phyloP scores from a whole-genome alignment of 2,113 vertebrate species.

The Clinocottus analis region DNA sequence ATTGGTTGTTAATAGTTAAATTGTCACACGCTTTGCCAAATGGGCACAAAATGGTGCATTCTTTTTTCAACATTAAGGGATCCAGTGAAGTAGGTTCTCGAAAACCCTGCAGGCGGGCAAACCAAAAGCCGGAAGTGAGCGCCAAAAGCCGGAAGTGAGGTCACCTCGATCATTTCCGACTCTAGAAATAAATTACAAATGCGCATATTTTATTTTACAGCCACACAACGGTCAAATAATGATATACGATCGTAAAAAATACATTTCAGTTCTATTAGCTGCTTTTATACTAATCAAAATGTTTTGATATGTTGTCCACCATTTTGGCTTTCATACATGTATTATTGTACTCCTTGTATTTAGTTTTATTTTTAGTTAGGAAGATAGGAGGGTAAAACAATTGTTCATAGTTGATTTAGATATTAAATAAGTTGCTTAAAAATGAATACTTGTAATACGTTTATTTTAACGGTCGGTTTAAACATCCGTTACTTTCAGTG shows the following conservation, averaged over 20 bases:
- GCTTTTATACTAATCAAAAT: background rate
- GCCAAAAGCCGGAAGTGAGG: constrained; percentile 41
- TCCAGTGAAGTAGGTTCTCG: too few relatives aligned
- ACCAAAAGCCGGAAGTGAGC: constrained; percentile 20
- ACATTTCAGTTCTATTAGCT: accelerated
- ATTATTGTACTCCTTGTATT: background rate
- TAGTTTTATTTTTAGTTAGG: background rate
- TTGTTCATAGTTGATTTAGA: background rate
- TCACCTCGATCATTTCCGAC: constrained; percentile 12
- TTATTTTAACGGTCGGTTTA: background rate
- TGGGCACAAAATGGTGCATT: too few relatives aligned
- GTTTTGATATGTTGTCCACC: background rate
- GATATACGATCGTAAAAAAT: too few relatives aligned
- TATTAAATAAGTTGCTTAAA: background rate
- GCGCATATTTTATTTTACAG: background rate
- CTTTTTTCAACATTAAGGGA: too few relatives aligned
- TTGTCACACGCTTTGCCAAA: too few relatives aligned
- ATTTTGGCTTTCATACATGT: background rate
- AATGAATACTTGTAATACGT: background rate
- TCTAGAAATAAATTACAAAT: background rate
- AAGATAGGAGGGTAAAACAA: background rate
- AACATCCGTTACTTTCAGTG: background rate
- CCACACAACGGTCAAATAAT: background rate
- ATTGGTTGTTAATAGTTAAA: too few relatives aligned
- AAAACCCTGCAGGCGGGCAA: background rate